A percentile compares a stretch with the other conserved stretches of the same genome.
Evolutionary conservation across 2,797 vertebrate species (phyloP).

Genomic region (Calcarius lapponicus): DNA sequence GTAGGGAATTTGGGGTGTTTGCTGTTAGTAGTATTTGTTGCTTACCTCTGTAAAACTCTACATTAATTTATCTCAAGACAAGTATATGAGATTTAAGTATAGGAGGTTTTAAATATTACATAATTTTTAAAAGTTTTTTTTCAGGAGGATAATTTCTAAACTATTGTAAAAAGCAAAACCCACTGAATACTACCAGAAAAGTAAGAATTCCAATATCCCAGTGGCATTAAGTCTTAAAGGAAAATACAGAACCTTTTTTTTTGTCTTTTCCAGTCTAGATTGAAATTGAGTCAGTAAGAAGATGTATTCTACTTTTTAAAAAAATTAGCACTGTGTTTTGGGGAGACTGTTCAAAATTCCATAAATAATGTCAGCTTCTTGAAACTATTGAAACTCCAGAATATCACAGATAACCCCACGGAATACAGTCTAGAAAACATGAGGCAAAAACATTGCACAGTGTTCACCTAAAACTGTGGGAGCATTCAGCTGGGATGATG

Average conservation of each 20-base stretch:
- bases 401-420: background rate
- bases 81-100: background rate
- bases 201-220: background rate
- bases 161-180: background rate
- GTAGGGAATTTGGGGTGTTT: background rate
- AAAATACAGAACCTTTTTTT: background rate
- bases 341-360: background rate
- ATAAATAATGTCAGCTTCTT: background rate
- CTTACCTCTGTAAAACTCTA: background rate
- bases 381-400: background rate
- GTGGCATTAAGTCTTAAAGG: background rate
- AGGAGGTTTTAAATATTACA: background rate
- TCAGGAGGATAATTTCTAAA: background rate
- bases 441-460: background rate
- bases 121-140: background rate
- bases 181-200: background rate
- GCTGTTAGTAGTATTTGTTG: background rate
- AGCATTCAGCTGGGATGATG: background rate
- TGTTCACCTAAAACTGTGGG: background rate
- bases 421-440: background rate
- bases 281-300: background rate
- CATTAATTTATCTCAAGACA: background rate
- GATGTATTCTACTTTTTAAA: background rate
- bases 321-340: background rate
- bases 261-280: background rate